phyloP scores from a whole-genome alignment of 2,113 vertebrate genomes.

The Eudorcas thomsonii region DNA sequence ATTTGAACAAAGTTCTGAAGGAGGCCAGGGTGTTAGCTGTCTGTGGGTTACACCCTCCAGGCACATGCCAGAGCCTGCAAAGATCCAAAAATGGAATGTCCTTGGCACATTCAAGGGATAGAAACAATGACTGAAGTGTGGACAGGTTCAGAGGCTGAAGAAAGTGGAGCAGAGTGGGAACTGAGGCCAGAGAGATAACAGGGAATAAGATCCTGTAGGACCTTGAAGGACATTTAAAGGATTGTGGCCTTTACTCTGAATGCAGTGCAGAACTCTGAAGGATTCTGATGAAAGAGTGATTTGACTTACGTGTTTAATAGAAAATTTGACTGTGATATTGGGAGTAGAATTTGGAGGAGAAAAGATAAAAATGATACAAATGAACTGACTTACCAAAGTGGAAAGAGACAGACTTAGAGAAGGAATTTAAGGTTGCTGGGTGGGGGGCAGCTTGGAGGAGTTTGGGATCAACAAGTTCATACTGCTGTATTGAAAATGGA shows the following conservation, averaged over 20 bases:
- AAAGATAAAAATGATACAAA: not conserved
- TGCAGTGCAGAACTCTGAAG: not conserved
- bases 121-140: not conserved
- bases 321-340: not conserved
- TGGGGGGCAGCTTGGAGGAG: not conserved
- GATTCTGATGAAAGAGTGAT: not conserved
- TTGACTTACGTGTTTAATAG: not conserved
- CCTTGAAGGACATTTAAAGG: not conserved
- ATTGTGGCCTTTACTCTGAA: not conserved
- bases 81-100: not conserved
- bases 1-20: not conserved
- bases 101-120: not conserved
- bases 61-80: not conserved
- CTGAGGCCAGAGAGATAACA: not conserved
- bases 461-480: not conserved
- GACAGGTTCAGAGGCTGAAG: not conserved
- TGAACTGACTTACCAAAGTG: not conserved
- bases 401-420: not conserved
- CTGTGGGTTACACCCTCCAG: not conserved
- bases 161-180: not conserved
- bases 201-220: not conserved
- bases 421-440: not conserved
- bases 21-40: not conserved
- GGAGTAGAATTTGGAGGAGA: not conserved
- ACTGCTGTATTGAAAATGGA: not conserved